These are phyloP conservation scores for Lepidocolaptes lacrymiger DNA, from an alignment of 2,797 vertebrate species.

Conservation along the genomic window DNA sequence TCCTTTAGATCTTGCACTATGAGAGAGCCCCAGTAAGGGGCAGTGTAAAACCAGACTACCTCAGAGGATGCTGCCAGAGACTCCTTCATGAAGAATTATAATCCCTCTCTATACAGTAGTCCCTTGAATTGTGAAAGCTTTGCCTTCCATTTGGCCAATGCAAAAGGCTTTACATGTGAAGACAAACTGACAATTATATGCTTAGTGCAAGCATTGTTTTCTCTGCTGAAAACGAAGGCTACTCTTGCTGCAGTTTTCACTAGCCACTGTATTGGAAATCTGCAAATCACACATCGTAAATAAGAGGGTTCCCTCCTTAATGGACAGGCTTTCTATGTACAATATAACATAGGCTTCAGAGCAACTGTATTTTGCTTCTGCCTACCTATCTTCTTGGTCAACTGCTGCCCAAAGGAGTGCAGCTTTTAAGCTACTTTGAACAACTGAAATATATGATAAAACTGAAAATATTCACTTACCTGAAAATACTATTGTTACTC, in stretches of 20 bases:
- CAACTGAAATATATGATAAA: background rate
- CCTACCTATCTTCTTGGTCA: background rate
- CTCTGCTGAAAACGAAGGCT: background rate
- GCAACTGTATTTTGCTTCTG: background rate
- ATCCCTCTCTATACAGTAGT: background rate
- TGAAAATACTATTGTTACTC: background rate
- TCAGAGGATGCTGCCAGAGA: background rate
- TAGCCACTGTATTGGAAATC: background rate
- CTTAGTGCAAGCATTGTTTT: background rate
- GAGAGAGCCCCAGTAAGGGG: constrained; percentile 39
- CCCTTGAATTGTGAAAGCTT: background rate
- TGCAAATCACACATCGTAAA: background rate
- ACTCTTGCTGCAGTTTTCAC: background rate
- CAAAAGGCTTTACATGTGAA: background rate
- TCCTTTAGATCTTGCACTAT: background rate
- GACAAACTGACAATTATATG: background rate
- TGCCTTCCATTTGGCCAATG: background rate
- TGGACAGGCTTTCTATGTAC: background rate
- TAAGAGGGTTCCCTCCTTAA: background rate
- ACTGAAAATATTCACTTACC: background rate
- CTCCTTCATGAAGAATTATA: background rate
- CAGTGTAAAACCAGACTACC: constrained; percentile 33
- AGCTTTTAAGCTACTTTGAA: background rate
- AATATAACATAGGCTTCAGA: background rate
- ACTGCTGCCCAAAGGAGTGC: background rate